Evolutionary conservation across 2,113 vertebrate species (phyloP), one percentile per base, ranked within the genome.

Genomic region (Dipodomys stephensi): DNA sequence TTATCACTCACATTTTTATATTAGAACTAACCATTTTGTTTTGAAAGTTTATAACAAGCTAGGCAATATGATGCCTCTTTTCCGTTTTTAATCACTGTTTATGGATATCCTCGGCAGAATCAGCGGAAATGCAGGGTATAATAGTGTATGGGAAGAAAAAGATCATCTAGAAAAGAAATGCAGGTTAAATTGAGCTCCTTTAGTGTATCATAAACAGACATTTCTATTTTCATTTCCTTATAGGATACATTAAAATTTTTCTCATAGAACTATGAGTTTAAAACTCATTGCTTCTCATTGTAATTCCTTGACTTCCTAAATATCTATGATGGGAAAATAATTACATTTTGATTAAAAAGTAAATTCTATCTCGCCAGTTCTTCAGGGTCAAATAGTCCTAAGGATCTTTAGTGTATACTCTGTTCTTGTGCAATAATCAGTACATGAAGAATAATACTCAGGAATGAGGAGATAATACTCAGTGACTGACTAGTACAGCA

Each of bases 11-110:
- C 69, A 95, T 27, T 95, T 94, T 91, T 91, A 74, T 94, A 88
- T 84, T 4, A 0, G 88, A 97, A 95, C 85, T 94, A 89, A 90
- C 83, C 79, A 90, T 92, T 96, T 83, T 83, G 32, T 82, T 65
- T 90, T 46, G 91, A 96, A 96, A 97, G 95, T 19, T 84, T 92
- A 86, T 73, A 96, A 97, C 79, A 0, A 87, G 90, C 79, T 94
- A 60, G 64, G 73, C 83, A 87, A 27, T 88, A 44, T 79, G 72
- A 83, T 96, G 93, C 78, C 67, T 87, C 93, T 95, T 35, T 44
- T 30, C 46, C 23, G 30, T 78, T 96, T 94, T 95, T 95, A 88
- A 72, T 0, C 72, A 57, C 92, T 93, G 74, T 87, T 94, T 92
- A 49, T 97, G 92, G 97, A 91, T 60, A 74, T 94, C 89, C 83